Conservation (phyloP, 2,797 vertebrate species). For the Tarsius wallacei region DNA sequence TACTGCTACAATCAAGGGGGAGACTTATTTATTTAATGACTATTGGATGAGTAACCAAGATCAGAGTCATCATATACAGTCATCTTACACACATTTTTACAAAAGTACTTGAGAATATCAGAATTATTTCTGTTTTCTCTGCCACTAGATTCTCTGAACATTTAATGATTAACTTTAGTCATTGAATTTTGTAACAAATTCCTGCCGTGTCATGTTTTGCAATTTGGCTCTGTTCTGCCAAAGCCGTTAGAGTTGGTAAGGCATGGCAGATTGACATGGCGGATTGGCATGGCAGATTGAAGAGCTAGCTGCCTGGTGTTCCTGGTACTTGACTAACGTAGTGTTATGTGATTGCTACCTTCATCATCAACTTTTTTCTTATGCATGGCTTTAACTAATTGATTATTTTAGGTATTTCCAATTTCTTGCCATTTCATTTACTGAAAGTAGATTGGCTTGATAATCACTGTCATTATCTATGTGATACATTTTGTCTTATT, state of each 20-base stretch:
- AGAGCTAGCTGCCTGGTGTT: not conserved
- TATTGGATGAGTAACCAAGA: conserved; percentile 14
- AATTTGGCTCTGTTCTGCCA: conserved; percentile 26
- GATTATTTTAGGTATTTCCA: not conserved
- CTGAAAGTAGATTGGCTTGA: conserved; percentile 58
- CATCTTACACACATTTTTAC: not conserved
- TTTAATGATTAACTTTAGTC: conserved; percentile 60
- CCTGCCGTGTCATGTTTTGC: not conserved
- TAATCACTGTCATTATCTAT: not conserved
- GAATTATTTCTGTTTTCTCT: conserved; percentile 52
- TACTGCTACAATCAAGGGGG: not conserved
- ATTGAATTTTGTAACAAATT: conserved; percentile 60
- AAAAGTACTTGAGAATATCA: conserved; percentile 38
- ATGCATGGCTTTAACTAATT: conserved; percentile 17
- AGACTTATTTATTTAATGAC: not conserved
- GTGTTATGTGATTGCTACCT: not conserved
- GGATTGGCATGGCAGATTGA: not conserved
- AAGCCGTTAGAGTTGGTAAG: not conserved
- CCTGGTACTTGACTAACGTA: not conserved
- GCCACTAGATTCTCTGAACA: not conserved
- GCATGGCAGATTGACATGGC: not conserved
- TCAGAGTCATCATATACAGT: not conserved
- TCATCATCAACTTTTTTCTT: not conserved
- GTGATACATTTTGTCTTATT: conserved; percentile 22
- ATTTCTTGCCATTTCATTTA: conserved; percentile 42